Percentiles rank a stretch among this genome's conserved stretches.
These are phyloP conservation scores for Peromyscus eremicus DNA, from an alignment of 2,797 vertebrate species.

Conservation along the genomic window DNA sequence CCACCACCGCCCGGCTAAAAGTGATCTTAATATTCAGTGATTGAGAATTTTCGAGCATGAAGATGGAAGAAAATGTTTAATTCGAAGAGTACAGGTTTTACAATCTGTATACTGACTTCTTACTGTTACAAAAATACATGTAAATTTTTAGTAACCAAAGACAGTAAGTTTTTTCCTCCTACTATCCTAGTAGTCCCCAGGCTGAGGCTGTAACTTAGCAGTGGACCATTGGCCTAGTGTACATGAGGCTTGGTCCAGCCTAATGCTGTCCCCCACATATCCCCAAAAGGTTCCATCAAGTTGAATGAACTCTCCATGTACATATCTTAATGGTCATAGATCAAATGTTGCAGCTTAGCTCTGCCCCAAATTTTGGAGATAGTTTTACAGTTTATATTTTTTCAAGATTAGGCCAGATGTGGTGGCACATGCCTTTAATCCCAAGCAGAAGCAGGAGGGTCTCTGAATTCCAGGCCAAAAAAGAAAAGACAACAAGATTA, in stretches of 20 bases:
- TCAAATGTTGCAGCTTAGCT: background rate
- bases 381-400: background rate
- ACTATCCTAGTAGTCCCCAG: background rate
- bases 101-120: background rate
- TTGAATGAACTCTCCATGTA: background rate
- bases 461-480: background rate
- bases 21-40: background rate
- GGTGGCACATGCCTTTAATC: background rate
- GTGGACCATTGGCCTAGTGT: background rate
- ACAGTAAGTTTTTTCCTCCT: background rate
- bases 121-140: background rate
- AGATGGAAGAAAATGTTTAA: background rate
- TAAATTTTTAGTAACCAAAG: background rate
- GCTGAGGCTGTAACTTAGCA: background rate
- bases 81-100: background rate
- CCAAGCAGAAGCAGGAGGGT: background rate
- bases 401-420: background rate
- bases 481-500: background rate
- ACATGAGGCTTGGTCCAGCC: background rate
- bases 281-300: background rate
- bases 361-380: background rate
- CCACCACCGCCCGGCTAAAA: too few relatives aligned
- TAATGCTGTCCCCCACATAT: background rate
- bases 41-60: background rate
- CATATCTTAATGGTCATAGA: too few relatives aligned